Evolutionary conservation across 1,140 invertebrate species (phyloP), one percentile per base, ranked within the genome.

Genomic region (Trichonephila clavata): DNA sequence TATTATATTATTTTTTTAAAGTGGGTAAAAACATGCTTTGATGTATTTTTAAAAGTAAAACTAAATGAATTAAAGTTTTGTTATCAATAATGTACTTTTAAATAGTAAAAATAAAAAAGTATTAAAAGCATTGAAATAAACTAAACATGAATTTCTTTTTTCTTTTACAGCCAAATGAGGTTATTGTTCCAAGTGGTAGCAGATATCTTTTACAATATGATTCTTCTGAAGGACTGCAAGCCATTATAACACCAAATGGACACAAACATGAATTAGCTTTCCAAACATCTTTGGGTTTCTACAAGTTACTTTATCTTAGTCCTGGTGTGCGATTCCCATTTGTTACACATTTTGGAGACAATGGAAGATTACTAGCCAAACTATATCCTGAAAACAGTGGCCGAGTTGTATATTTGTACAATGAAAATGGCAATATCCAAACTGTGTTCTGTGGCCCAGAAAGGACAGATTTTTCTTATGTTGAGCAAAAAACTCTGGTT

Each of bases 211-310:
- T 99, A 80, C 96, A 97, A 84, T 99, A 99, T 94, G 98, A 99
- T 95, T 97, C 97, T 13, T 97, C 98, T 87, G 98, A 98, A 88
- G 98, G 98, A 1, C 95, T 99, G 14, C 97, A 97, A 81, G 97
- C 98, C 94, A 97, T 99, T 1, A 97, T 97, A 24, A 96, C 98
- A 60, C 98, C 98, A 3, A 98, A 98, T 14, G 97, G 97, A 13
- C 98, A 98, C 0, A 97, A 97, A 89, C 98, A 99, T 95, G 97
- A 97, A 50, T 99, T 99, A 95, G 98, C 97, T 91, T 97, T 98
- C 94, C 98, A 99, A 95, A 96, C 96, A 16, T 97, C 97, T 10
- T 95, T 97, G 27, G 97, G 98, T 2, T 98, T 98, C 95, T 97
- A 98, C 57, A 96, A 98, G 68, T 97, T 98, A 6, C 98, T 98